Base-by-base conservation (phyloP, 2,888 invertebrate genomes). In the Barypeithes pellucidus region DNA sequence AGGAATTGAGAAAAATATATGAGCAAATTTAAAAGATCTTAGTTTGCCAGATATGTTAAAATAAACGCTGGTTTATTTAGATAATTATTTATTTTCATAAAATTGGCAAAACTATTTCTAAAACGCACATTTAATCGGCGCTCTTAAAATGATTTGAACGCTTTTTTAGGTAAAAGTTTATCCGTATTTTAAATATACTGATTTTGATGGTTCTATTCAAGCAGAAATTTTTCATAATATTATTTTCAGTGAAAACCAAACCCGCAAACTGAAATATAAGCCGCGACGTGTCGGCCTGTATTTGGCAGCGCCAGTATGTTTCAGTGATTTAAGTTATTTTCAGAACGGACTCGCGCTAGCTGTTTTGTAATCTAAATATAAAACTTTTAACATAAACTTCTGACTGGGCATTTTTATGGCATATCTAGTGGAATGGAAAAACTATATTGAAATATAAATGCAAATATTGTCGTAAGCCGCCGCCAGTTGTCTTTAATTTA, bases 251-350 rank as follows among this genome's bases (percentile, higher is more conserved):
- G 52, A 63, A 68, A 73, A 59, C 39, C 52, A 72, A 54, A 52
- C 18, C 65, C 52, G 68, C 76, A 78, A 76, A 67, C 75, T 80
- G 80, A 81, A 80, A 80, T 76, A 77, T 77, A 77, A 81, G 79
- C 77, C 62, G 59, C 43, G 59, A 67, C 67, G 71, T 65, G 76
- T 75, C 78, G 77, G 77, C 72, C 81, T 81, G 81, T 81, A 82
- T 81, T 82, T 82, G 82, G 82, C 81, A 82, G 69, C 80, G 9
- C 29, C 29, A 77, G 68, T 57, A 66, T 57, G 65, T 59, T 67
- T 50, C 33, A 47, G 33, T 39, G 50, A 76, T 67, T 67, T 63
- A 59, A 60, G 75, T 78, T 79, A 79, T 78, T 79, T 76, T 80
- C 79, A 77, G 80, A 78, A 52, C 66, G 9, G 65, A 70, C 72